Evolutionary conservation across 1,140 invertebrate genomes (phyloP).

Genomic region (Oreohelix idahoensis): DNA sequence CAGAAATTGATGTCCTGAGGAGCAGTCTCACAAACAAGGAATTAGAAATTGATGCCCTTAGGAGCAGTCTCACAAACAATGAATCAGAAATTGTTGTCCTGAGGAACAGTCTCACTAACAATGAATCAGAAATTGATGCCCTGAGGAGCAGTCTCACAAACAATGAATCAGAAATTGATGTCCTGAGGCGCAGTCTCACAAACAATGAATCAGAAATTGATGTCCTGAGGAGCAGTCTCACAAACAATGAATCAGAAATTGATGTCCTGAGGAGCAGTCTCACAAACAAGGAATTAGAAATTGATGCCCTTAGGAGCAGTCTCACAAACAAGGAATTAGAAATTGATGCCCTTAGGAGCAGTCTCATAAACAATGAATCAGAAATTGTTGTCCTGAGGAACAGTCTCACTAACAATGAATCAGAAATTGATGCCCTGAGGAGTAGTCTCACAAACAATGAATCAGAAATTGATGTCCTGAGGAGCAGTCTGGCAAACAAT

Average conservation of each 20-base stretch:
- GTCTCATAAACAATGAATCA: neutral
- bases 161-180: neutral
- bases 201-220: neutral
- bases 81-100: neutral
- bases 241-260: neutral
- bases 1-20: neutral
- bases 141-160: constrained; percentile 12
- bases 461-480: neutral
- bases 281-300: neutral
- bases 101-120: constrained; percentile 1
- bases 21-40: neutral
- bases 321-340: neutral
- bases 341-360: neutral
- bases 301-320: neutral
- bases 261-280: neutral
- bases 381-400: neutral
- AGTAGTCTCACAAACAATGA: neutral
- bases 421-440: neutral
- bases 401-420: neutral
- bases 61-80: neutral
- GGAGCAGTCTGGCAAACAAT: neutral
- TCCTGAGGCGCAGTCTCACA: neutral
- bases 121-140: neutral
- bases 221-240: neutral
- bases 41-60: neutral